Conservation (phyloP, 2,888 invertebrate genomes). For the Apamea crenata region DNA sequence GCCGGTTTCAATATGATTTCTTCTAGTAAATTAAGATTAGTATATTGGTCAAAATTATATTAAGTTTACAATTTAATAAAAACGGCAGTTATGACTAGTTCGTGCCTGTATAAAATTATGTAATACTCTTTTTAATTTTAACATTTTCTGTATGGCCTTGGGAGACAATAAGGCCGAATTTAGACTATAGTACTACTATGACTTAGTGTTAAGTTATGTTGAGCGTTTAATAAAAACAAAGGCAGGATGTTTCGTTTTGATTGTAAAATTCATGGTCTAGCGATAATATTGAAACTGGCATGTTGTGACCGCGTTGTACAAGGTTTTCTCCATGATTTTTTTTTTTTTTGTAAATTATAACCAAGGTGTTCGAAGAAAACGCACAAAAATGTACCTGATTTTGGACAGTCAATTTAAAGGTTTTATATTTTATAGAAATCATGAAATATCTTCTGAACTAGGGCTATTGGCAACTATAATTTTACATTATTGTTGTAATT, state of each 20-base stretch:
- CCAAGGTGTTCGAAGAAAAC: constrained; percentile 13
- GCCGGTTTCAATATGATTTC: constrained; percentile 41
- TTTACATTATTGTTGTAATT: constrained; percentile 40
- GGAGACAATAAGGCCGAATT: background rate
- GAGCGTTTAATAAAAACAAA: background rate
- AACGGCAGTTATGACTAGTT: background rate
- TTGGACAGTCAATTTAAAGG: constrained; percentile 11
- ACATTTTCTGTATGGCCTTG: background rate
- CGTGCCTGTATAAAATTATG: background rate
- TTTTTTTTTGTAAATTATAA: background rate
- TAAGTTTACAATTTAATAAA: background rate
- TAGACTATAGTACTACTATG: constrained; percentile 34
- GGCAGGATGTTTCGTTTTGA: constrained; percentile 13
- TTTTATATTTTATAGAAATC: background rate
- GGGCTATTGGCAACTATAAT: constrained; percentile 34
- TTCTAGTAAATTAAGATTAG: constrained; percentile 16
- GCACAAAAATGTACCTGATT: constrained; percentile 34
- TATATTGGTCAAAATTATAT: constrained; percentile 16
- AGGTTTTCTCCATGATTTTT: background rate
- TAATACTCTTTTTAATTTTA: constrained; percentile 3
- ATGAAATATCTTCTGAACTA: constrained; percentile 54
- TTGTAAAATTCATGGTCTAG: constrained; percentile 38
- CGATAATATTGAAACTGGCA: constrained; percentile 52
- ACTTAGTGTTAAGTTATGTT: constrained; percentile 25
- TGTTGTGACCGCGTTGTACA: background rate